Evolutionary conservation across 2,797 vertebrate species (phyloP).

Genomic region (Anniella stebbinsi): DNA sequence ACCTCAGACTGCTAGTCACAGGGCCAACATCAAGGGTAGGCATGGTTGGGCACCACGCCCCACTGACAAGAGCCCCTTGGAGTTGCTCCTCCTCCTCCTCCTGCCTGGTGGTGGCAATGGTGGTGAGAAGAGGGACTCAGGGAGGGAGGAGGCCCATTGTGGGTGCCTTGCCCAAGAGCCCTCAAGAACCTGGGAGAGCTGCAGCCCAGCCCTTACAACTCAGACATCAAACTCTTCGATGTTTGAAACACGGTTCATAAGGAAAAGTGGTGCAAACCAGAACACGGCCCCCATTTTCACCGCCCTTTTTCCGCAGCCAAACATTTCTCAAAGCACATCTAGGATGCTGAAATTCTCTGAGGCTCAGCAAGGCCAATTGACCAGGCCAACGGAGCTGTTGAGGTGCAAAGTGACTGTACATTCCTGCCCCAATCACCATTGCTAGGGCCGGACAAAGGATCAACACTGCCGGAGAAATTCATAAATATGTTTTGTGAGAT

Average conservation of each 20-base stretch:
- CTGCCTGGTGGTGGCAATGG: too few species aligned
- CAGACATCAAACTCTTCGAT: neutral
- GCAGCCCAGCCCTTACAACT: neutral
- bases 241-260: neutral
- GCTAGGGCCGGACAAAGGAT: neutral
- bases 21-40: too few species aligned
- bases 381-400: neutral
- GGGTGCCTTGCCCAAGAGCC: too few species aligned
- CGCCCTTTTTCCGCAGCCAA: neutral
- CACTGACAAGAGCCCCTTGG: too few species aligned
- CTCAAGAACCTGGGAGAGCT: neutral
- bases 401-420: neutral
- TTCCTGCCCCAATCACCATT: neutral
- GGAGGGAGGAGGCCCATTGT: too few species aligned
- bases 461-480: conserved; percentile 8
- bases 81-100: too few species aligned
- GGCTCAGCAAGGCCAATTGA: conserved; percentile 15
- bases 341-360: conserved; percentile 2
- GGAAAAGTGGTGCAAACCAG: neutral
- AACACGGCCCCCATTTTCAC: neutral
- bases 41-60: too few species aligned
- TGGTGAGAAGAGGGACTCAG: too few species aligned
- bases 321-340: conserved; percentile 16
- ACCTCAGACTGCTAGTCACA: neutral
- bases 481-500: conserved; percentile 23